phyloP scores from a whole-genome alignment of 2,888 invertebrate genomes.

The Keiferia lycopersicella region DNA sequence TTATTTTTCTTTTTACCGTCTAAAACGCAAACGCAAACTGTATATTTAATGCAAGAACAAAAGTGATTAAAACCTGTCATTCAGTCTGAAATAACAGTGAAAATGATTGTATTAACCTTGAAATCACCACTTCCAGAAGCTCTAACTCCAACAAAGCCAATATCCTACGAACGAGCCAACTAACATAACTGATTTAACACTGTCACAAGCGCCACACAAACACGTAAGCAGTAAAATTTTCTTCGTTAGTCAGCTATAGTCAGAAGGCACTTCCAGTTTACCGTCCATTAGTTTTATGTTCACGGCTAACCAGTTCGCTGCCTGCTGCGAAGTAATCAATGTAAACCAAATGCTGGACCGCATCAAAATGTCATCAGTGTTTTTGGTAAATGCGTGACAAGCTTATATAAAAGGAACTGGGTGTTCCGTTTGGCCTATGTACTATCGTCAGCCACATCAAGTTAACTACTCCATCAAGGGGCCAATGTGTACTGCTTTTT shows the following conservation, averaged over 20 bases:
- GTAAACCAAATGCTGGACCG: slow-evolving; percentile 61
- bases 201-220: slow-evolving; percentile 12
- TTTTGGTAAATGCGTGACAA: slow-evolving; percentile 61
- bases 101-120: neutral
- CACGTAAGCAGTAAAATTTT: slow-evolving; percentile 4
- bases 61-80: too few species aligned
- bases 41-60: too few species aligned
- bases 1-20: too few species aligned
- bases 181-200: slow-evolving; percentile 10
- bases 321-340: slow-evolving; percentile 75
- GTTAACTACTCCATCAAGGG: neutral
- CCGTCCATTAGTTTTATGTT: slow-evolving; percentile 9
- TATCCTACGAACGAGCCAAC: neutral
- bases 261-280: slow-evolving; percentile 13
- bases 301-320: slow-evolving; percentile 50
- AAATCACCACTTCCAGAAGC: neutral
- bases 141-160: neutral
- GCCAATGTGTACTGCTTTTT: too few species aligned
- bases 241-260: slow-evolving; percentile 12
- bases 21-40: too few species aligned
- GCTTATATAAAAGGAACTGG: slow-evolving; percentile 34
- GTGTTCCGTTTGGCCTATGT: slow-evolving; percentile 11
- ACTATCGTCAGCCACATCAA: neutral
- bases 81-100: neutral
- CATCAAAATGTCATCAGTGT: slow-evolving; percentile 79